Conservation (phyloP, 2,797 vertebrate genomes). For the Chaenodraco wilsoni region DNA sequence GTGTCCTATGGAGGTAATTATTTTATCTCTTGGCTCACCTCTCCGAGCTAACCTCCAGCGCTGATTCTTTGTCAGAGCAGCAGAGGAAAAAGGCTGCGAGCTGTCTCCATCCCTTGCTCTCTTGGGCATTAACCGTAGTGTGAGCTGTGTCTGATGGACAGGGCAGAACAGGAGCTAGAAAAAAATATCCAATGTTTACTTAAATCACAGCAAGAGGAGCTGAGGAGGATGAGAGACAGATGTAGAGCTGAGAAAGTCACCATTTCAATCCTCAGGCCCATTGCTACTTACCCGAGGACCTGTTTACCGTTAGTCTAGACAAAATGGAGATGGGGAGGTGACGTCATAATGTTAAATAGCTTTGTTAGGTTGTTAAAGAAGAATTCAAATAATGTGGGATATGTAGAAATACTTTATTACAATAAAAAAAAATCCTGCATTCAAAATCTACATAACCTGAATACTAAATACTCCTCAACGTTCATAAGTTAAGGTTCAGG, state of each 20-base stretch:
- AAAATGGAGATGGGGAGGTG: neutral
- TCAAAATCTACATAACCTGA: too few species aligned
- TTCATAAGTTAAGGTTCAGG: neutral
- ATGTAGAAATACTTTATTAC: neutral
- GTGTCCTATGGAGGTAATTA: conserved; percentile 64
- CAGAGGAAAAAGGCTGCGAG: conserved; percentile 44
- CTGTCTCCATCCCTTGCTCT: conserved; percentile 56
- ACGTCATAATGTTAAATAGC: neutral
- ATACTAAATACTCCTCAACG: neutral
- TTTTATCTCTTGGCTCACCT: conserved; percentile 55
- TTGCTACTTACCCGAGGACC: neutral
- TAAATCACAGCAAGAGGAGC: conserved; percentile 37
- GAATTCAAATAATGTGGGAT: neutral
- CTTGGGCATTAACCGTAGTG: conserved; percentile 56
- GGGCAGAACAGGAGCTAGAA: conserved; percentile 35
- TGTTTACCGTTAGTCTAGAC: conserved; percentile 11
- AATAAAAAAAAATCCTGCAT: neutral
- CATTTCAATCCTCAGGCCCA: conserved; percentile 8
- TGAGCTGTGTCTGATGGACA: conserved; percentile 56
- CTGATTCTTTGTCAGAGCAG: conserved; percentile 65
- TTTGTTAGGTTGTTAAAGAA: neutral
- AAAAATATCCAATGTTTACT: conserved; percentile 59
- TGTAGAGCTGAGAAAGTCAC: conserved; percentile 13
- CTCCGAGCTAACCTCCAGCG: conserved; percentile 46
- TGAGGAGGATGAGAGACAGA: conserved; percentile 27